Conservation (phyloP, 2,888 invertebrate genomes). For the Chymomyza procnemis region DNA sequence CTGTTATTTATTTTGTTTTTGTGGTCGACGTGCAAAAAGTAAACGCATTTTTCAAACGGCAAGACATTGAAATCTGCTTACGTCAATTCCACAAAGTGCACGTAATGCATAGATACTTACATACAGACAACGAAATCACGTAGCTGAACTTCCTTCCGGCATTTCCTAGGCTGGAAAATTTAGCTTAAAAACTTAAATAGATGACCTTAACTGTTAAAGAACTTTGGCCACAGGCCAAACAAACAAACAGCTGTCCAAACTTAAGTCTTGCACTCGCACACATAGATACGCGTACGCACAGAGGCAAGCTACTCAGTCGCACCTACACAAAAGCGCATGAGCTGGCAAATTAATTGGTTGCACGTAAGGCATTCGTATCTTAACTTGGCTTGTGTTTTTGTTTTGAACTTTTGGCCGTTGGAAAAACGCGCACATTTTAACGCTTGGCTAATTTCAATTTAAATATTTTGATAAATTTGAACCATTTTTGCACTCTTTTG, state of each 20-base stretch:
- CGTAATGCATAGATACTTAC: neutral
- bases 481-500: constrained; percentile 35
- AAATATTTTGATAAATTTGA: constrained; percentile 50
- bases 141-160: constrained; percentile 67
- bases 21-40: neutral
- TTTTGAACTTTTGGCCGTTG: constrained; percentile 23
- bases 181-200: constrained; percentile 10
- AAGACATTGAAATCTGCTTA: constrained; percentile 40
- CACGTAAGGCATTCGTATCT: constrained; percentile 45
- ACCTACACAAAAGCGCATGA: constrained; percentile 23
- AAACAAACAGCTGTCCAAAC: constrained; percentile 31
- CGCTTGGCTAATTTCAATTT: constrained; percentile 63
- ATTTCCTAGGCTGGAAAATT: constrained; percentile 33
- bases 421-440: constrained; percentile 59
- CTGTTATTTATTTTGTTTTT: too few relatives aligned
- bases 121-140: constrained; percentile 19
- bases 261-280: neutral
- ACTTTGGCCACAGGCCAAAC: constrained; percentile 40
- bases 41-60: neutral
- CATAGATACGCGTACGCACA: neutral
- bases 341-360: constrained; percentile 61
- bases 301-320: neutral
- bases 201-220: constrained; percentile 63
- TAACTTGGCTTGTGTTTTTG: constrained; percentile 4
- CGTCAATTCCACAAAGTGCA: constrained; percentile 8